These are phyloP conservation scores for Luperina nickerlii DNA, from an alignment of 2,888 invertebrate species.

Conservation along the genomic window DNA sequence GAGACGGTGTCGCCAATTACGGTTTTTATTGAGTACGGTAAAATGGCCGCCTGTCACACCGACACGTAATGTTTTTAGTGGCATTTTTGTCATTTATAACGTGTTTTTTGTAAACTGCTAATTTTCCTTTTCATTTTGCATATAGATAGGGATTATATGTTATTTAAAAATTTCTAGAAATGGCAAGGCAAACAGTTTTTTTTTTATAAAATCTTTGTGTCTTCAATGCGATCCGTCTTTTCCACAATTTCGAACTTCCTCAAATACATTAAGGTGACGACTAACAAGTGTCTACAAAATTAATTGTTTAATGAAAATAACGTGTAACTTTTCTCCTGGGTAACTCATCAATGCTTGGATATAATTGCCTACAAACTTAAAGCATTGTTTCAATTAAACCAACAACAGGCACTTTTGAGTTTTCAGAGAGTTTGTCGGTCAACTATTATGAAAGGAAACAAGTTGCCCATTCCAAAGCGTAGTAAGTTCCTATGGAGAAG, in stretches of 20 bases:
- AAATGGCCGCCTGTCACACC: conserved; percentile 53
- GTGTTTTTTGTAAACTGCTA: background rate
- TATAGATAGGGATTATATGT: background rate
- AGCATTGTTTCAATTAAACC: background rate
- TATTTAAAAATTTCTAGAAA: background rate
- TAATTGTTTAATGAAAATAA: background rate
- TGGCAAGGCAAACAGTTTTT: background rate
- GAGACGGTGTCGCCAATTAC: conserved; percentile 75
- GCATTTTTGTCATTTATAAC: background rate
- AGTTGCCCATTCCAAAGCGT: too few species aligned
- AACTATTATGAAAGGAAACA: too few species aligned
- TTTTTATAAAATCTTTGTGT: background rate
- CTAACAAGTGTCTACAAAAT: background rate
- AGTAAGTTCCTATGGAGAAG: too few species aligned
- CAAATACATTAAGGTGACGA: background rate
- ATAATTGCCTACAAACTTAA: background rate
- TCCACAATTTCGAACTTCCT: background rate
- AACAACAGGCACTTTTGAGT: background rate
- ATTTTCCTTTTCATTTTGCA: background rate
- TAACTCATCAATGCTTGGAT: background rate
- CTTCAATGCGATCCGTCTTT: background rate
- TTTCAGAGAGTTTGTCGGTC: background rate
- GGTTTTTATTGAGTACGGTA: conserved; percentile 73
- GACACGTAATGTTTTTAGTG: conserved; percentile 24
- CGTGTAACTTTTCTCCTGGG: background rate